phyloP scores from a whole-genome alignment of 2,797 vertebrate species.

The Gouania willdenowi region DNA sequence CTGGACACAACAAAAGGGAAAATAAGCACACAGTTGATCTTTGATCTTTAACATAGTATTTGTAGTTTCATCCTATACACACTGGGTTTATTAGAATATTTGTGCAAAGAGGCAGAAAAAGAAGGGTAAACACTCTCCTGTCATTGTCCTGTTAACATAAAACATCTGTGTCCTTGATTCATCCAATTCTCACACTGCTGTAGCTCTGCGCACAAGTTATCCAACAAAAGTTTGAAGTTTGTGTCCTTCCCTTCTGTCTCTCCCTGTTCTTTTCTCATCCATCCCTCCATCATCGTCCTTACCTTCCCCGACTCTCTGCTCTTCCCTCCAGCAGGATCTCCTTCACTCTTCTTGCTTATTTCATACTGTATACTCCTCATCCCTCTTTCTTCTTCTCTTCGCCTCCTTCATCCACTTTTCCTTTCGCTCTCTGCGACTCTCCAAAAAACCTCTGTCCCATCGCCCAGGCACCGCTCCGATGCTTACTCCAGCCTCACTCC shows the following conservation, averaged over 20 bases:
- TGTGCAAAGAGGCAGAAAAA: too few species aligned
- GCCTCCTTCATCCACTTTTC: constrained; percentile 38
- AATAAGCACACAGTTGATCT: too few species aligned
- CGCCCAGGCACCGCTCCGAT: constrained; percentile 27
- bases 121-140: too few species aligned
- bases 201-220: too few species aligned
- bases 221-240: too few species aligned
- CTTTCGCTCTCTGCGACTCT: constrained; percentile 34
- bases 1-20: not conserved
- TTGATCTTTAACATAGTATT: not conserved
- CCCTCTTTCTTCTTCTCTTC: constrained; percentile 41
- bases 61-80: too few species aligned
- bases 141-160: too few species aligned
- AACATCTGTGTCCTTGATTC: constrained; percentile 55
- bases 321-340: constrained; percentile 32
- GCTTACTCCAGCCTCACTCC: constrained; percentile 31
- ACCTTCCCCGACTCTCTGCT: constrained; percentile 58
- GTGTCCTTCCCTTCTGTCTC: constrained; percentile 43
- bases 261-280: not conserved
- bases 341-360: constrained; percentile 32
- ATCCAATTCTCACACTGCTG: constrained; percentile 43
- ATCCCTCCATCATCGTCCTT: too few species aligned
- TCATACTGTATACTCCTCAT: constrained; percentile 61
- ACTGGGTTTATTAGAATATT: too few species aligned
- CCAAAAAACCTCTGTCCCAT: constrained; percentile 50